phyloP scores from a whole-genome alignment of 2,888 invertebrate genomes.

The Holacanthella duospinosa region DNA sequence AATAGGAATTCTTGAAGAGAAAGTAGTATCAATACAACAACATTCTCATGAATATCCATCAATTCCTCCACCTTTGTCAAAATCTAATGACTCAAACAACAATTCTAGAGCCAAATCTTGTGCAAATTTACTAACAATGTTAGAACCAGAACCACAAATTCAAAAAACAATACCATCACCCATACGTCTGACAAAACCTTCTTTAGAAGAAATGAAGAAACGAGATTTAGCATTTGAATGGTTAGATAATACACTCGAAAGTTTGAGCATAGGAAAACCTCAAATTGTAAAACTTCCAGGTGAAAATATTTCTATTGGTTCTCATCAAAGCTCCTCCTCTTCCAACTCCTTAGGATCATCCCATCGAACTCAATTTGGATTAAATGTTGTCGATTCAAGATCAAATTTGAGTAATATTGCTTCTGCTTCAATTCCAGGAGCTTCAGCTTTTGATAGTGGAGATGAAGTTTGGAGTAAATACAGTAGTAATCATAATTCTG shows the following conservation, averaged over 20 bases:
- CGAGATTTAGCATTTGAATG: conserved; percentile 44
- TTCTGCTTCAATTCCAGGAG: conserved; percentile 1
- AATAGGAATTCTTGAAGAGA: not conserved
- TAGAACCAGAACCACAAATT: not conserved
- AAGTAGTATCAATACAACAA: not conserved
- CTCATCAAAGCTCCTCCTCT: too few species aligned
- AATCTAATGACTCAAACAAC: not conserved
- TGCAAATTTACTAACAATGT: not conserved
- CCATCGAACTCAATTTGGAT: not conserved
- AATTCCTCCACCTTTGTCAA: too few species aligned
- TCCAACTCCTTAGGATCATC: not conserved
- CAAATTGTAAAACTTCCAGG: not conserved
- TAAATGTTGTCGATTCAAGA: not conserved
- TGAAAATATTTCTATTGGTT: not conserved
- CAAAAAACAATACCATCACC: not conserved
- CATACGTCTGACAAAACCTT: conserved; percentile 17
- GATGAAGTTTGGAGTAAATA: conserved; percentile 33
- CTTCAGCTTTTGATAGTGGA: conserved; percentile 27
- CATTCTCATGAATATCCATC: not conserved
- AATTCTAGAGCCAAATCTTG: conserved; percentile 10
- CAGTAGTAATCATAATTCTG: not conserved
- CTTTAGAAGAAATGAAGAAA: conserved; percentile 35
- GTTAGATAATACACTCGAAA: conserved; percentile 42
- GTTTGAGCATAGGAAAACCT: conserved; percentile 30
- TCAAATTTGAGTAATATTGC: not conserved